These are phyloP conservation scores for Cephalopachus bancanus DNA, from an alignment of 2,797 vertebrate genomes.

Conservation along the genomic window DNA sequence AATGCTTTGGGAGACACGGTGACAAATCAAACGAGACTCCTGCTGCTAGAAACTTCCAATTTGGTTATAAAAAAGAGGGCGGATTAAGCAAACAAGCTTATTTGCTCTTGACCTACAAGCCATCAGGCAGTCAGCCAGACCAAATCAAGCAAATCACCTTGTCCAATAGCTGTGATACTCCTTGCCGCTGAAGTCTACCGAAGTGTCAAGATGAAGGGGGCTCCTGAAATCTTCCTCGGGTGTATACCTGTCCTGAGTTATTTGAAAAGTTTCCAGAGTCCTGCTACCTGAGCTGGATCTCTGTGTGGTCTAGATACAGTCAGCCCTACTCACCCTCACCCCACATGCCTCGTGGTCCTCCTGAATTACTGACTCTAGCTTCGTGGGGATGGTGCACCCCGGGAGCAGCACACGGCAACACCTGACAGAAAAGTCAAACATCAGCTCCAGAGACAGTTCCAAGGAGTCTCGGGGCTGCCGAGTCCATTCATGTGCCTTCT, in stretches of 20 bases:
- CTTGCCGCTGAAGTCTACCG: neutral
- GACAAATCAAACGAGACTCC: neutral
- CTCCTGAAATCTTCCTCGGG: neutral
- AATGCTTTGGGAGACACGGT: neutral
- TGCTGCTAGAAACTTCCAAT: neutral
- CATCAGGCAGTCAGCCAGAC: conserved; percentile 41
- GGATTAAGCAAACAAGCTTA: conserved; percentile 24
- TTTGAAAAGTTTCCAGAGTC: neutral
- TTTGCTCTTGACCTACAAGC: neutral
- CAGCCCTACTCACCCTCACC: neutral
- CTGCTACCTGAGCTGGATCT: neutral
- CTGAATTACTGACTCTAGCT: neutral
- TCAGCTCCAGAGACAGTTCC: neutral
- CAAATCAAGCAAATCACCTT: conserved; percentile 27
- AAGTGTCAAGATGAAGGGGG: neutral
- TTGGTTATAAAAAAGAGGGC: conserved; percentile 12
- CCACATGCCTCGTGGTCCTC: neutral
- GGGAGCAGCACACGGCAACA: neutral
- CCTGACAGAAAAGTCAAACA: neutral
- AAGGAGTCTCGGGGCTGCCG: neutral
- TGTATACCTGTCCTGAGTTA: neutral
- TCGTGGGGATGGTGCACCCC: neutral
- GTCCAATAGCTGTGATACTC: neutral
- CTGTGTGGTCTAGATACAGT: too few relatives aligned
- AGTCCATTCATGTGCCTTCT: neutral